Conservation (phyloP, 2,888 invertebrate species). For the Diaperis boleti region DNA sequence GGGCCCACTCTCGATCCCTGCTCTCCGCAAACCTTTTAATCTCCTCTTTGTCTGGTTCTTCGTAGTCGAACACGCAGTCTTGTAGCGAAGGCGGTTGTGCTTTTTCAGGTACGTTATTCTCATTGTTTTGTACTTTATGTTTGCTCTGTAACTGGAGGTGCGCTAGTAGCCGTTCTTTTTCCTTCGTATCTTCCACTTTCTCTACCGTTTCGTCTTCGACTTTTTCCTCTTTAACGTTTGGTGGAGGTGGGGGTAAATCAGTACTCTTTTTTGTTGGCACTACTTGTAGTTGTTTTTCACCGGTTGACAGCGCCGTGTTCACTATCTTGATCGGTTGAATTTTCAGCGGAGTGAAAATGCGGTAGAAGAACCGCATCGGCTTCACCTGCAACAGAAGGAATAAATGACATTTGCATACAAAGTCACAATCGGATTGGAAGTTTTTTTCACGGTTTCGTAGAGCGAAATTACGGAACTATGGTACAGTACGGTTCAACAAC, state of each 20-base stretch:
- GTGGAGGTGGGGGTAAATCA: slow-evolving; percentile 12
- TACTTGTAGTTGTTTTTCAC: slow-evolving; percentile 63
- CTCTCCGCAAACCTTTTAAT: slow-evolving; percentile 65
- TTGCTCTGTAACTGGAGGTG: slow-evolving; percentile 62
- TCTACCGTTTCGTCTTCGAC: no score
- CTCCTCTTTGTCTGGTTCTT: slow-evolving; percentile 64
- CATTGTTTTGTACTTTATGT: slow-evolving; percentile 53
- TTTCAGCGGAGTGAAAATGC: slow-evolving; percentile 68
- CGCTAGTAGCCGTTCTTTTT: slow-evolving; percentile 61
- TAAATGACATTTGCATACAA: background rate
- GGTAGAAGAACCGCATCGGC: slow-evolving; percentile 76
- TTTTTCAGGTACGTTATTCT: slow-evolving; percentile 53
- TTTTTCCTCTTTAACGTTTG: slow-evolving; percentile 39
- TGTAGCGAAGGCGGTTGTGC: slow-evolving; percentile 10
- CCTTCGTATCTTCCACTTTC: slow-evolving; percentile 50
- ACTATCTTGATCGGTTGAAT: slow-evolving; percentile 64
- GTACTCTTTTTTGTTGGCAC: background rate
- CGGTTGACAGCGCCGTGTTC: slow-evolving; percentile 60
- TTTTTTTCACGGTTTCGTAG: slow-evolving; percentile 12
- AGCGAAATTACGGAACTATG: slow-evolving; percentile 40
- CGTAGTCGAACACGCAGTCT: slow-evolving; percentile 63
- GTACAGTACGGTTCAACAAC: slow-evolving; percentile 36
- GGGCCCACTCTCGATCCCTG: slow-evolving; percentile 65
- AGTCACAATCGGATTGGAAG: background rate
- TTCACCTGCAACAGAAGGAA: slow-evolving; percentile 67